phyloP scores from a whole-genome alignment of 2,797 vertebrate genomes.

The Micromesistius poutassou region DNA sequence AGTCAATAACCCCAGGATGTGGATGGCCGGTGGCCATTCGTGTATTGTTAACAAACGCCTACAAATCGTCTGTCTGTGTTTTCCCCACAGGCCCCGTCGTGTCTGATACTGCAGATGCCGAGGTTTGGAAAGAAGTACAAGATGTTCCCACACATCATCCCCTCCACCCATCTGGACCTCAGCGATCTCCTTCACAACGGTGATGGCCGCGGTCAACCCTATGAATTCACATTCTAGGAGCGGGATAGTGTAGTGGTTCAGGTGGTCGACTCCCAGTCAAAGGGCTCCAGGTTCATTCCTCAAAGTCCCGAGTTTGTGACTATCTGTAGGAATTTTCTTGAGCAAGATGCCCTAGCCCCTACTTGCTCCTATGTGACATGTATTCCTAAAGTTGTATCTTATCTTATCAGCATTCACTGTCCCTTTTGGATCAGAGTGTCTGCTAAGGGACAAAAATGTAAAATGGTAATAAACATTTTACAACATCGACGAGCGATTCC shows the following conservation, averaged over 20 bases:
- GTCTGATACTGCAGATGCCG: slow-evolving; percentile 81
- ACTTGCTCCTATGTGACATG: background rate
- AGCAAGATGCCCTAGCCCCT: background rate
- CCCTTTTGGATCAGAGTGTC: background rate
- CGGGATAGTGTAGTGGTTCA: background rate
- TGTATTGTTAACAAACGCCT: background rate
- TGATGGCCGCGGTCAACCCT: slow-evolving; percentile 49
- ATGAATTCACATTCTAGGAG: background rate
- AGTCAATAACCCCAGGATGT: background rate
- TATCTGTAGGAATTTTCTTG: too few relatives aligned
- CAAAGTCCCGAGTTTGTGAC: background rate
- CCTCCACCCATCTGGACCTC: slow-evolving; percentile 77
- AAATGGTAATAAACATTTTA: background rate
- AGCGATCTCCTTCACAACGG: slow-evolving; percentile 76
- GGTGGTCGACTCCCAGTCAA: background rate
- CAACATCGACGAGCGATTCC: background rate
- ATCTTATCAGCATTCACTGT: background rate
- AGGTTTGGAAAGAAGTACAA: slow-evolving; percentile 82
- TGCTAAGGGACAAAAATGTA: background rate
- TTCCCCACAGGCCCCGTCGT: slow-evolving; percentile 68
- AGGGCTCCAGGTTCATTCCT: background rate
- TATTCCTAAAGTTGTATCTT: too few relatives aligned
- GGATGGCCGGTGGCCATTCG: background rate
- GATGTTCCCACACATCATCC: slow-evolving; percentile 80
- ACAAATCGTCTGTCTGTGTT: background rate